Evolutionary conservation across 2,797 vertebrate species (phyloP), one percentile per base, ranked within the genome.

Genomic region (Phalanger gymnotis): DNA sequence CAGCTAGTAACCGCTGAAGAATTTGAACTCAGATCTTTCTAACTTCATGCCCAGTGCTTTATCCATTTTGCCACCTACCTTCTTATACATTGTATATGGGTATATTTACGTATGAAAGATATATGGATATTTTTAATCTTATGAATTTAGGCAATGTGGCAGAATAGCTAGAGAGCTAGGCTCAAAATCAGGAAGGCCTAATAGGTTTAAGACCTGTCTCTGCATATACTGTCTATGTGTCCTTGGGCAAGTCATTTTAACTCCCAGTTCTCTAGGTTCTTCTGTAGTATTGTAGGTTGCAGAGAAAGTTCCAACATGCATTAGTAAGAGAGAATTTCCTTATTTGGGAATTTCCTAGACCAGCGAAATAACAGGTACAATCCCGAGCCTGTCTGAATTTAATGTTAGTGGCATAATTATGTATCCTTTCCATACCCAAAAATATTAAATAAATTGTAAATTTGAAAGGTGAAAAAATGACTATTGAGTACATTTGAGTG

Each of bases 391-490:
- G 34, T 81, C 22, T 81, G 73, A 81, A 81, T 73, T 94, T 54
- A 92, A 73, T 90, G 4, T 54, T 96, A 27, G 73, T 47, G 55
- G 56, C 30, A 96, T 53, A 94, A 25, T 16, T 94, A 92, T 52
- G 53, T 27, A 87, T 51, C 53, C 25, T 92, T 0, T 90, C 40
- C 4, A 31, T 11, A 93, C 2, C 5, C 93, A 31, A 56, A 66
- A 89, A 92, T 94, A 27, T 87, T 56, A 95, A 81, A 47, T 81
- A 16, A 81, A 25, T 95, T 31, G 66, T 93, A 90, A 30, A 94
- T 61, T 40, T 28, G 25, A 90, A 52, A 90, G 28, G 0, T 92
- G 56, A 73, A 55, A 52, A 53, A 54, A 27, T 90, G 81, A 34
- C 0, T 92, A 4, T 91, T 14, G 55, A 40, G 34, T 25, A 94